phyloP scores from a whole-genome alignment of 2,113 vertebrate species.

The Gnathonemus longibarbis region DNA sequence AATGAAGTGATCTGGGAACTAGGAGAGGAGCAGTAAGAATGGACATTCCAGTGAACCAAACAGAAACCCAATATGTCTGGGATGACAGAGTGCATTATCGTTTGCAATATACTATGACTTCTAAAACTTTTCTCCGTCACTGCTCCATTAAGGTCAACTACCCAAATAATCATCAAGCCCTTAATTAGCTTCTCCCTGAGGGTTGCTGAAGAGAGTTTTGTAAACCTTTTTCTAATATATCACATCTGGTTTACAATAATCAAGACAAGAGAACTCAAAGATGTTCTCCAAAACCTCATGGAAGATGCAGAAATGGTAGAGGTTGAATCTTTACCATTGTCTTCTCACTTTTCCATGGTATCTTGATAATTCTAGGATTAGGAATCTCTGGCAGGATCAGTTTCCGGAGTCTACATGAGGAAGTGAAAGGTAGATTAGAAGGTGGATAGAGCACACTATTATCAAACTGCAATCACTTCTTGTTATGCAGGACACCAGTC shows the following conservation, averaged over 20 bases:
- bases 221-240: not conserved
- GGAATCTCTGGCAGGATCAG: conserved; percentile 3
- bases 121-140: not conserved
- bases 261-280: not conserved
- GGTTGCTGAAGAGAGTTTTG: not conserved
- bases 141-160: not conserved
- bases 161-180: not conserved
- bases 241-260: not conserved
- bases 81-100: not conserved
- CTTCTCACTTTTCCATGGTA: not conserved
- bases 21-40: not conserved
- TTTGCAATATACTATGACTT: not conserved
- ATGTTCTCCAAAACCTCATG: not conserved
- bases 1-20: not conserved
- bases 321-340: not conserved
- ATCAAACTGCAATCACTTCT: not conserved
- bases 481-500: not conserved
- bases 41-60: not conserved
- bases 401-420: not conserved
- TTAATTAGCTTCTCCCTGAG: not conserved
- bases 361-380: not conserved
- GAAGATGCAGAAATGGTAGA: not conserved
- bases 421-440: not conserved
- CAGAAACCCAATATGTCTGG: not conserved
- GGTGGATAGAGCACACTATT: not conserved